These are phyloP conservation scores for Phoxinus dragarum DNA, from an alignment of 2,797 vertebrate species.

Conservation along the genomic window DNA sequence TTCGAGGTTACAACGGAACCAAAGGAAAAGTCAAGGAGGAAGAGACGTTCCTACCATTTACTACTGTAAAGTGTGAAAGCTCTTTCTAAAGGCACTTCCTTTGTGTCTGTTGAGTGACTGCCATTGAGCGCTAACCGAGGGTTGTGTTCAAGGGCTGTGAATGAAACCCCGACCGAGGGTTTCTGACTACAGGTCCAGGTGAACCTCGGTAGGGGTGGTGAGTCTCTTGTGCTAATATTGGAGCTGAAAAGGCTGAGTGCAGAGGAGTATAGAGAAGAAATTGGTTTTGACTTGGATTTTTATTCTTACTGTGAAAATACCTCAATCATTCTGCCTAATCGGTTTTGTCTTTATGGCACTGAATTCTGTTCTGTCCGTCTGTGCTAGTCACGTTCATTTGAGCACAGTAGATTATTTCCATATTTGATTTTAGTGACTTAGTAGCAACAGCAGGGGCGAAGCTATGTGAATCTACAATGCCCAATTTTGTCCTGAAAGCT, in stretches of 20 bases:
- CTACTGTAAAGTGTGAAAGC: slow-evolving; percentile 27
- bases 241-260: slow-evolving; percentile 10
- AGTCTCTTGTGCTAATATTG: background rate
- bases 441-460: background rate
- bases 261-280: background rate
- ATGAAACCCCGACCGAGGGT: background rate
- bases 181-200: slow-evolving; percentile 32
- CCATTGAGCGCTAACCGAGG: slow-evolving; percentile 18
- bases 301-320: background rate
- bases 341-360: background rate
- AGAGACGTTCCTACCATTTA: slow-evolving; percentile 1
- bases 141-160: slow-evolving; percentile 41
- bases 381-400: background rate
- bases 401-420: background rate
- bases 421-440: background rate
- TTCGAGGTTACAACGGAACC: background rate
- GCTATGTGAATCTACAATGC: too few relatives aligned
- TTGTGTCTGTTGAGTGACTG: slow-evolving; percentile 36
- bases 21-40: slow-evolving; percentile 24
- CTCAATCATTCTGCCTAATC: background rate
- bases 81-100: slow-evolving; percentile 40
- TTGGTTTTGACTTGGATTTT: slow-evolving; percentile 4
- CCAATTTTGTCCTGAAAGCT: too few relatives aligned
- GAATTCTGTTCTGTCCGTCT: background rate
- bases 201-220: background rate